Base-by-base conservation (phyloP, 2,113 vertebrate species). In the Cephalopholis sonnerati region DNA sequence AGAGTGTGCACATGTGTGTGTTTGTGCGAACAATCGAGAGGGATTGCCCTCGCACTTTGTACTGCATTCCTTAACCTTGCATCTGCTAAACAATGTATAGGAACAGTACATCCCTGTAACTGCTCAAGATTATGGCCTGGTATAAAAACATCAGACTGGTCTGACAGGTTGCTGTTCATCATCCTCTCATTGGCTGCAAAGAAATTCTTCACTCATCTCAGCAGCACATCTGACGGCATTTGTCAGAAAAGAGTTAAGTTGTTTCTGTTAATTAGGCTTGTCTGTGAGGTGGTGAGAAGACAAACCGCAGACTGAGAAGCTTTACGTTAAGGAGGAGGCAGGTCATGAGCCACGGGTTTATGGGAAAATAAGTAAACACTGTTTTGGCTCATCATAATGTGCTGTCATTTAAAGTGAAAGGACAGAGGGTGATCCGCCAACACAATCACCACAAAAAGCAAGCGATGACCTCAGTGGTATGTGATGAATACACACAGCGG, bases 121-220 rank as follows among this genome's bases (percentile, higher is more conserved):
- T 59, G 74, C 74, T 85, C 64, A 70, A 70, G 25, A 81, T 85
- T 77, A 86, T 44, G 57, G 18, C 20, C 39, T 25, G n/a, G 48
- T 58, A 73, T 69, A 39, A 78, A 83, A 82, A 72, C 73, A 86
- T 71, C 67, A 65, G 8, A 39, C 24, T 8, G 0, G 4, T 41
- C 65, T 54, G 18, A 18, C 61, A 36, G 16, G 16, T 13, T 0
- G 15, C 5, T 61, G 41, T 80, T 69, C 62, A 46, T 61, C 51
- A 55, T 74, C 51, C 51, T 87, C 7, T 70, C 53, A 53, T 36
- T 73, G 48, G 36, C 24, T 3, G 0, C 78, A 67, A 77, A 32
- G 0, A 71, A 62, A 36, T 79, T 63, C 65, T 67, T 82, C 36
- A 57, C 68, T 80, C 63, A 61, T 73, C 54, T 70, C 22, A 46